Evolutionary conservation across 2,113 vertebrate species (phyloP).

Genomic region (Myrmecobius fasciatus): DNA sequence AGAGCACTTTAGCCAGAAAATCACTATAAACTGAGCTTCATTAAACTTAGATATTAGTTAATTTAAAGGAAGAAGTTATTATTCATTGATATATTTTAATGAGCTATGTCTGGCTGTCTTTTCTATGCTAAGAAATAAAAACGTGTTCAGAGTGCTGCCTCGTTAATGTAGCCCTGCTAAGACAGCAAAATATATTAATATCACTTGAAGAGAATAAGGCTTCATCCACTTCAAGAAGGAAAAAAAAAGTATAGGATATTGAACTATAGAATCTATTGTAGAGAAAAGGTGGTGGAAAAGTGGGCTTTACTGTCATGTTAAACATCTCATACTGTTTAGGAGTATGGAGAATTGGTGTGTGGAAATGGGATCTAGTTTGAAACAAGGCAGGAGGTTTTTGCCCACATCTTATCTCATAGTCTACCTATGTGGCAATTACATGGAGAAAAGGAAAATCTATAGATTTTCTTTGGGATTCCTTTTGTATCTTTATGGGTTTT

Average conservation of each 20-base stretch:
- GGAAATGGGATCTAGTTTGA: constrained; percentile 71
- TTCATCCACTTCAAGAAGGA: constrained; percentile 66
- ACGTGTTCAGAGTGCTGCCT: constrained; percentile 67
- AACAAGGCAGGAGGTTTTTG: constrained; percentile 66
- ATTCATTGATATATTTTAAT: constrained; percentile 85
- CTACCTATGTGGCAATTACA: constrained; percentile 73
- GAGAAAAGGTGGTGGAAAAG: constrained; percentile 65
- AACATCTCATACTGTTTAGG: constrained; percentile 75
- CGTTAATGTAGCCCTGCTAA: constrained; percentile 78
- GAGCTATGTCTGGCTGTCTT: constrained; percentile 76
- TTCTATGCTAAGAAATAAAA: constrained; percentile 82
- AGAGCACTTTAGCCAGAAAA: constrained; percentile 84
- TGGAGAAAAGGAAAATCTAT: constrained; percentile 77
- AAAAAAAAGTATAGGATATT: constrained; percentile 54
- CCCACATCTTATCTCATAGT: constrained; percentile 65
- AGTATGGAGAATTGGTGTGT: constrained; percentile 48
- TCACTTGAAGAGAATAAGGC: constrained; percentile 64
- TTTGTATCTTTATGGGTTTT: constrained; percentile 68
- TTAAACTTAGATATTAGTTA: constrained; percentile 86
- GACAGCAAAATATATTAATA: constrained; percentile 82
- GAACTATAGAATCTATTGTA: constrained; percentile 71
- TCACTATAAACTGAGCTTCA: constrained; percentile 84
- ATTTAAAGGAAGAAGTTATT: constrained; percentile 84
- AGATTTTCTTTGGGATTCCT: constrained; percentile 76
- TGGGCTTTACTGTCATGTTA: constrained; percentile 69